Evolutionary conservation across 1,140 invertebrate genomes (phyloP), one percentile per base, ranked within the genome.

Genomic region (Amyelois transitella): DNA sequence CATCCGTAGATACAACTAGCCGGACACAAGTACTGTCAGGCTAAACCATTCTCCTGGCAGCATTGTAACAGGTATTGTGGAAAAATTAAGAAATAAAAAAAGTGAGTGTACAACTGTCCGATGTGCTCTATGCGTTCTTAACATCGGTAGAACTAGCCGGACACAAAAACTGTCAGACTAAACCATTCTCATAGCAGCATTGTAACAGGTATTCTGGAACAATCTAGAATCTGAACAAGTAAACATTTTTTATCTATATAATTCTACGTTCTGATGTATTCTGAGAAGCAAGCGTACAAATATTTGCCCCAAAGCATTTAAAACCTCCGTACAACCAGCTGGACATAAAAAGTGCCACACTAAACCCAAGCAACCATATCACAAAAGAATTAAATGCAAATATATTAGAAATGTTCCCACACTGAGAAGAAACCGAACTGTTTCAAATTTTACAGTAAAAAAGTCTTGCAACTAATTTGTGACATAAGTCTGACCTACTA

Each of bases 311-410:
- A 0, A 94, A 64, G 91, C 92, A 0, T 95, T 94, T 75, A 94
- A 94, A 67, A 94, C 93, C 0, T 90, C 92, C 0, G 93, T 94
- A n/a, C n/a, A 94, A 74, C 81, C 94, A 0, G 92, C 92, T 1
- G 93, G 93, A 0, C 94, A 95, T 63, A 94, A 92, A 70, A 94
- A 94, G 62, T 94, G 91, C 17, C 94, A 95, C 60, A 94, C 92
- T 0, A 95, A 94, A 73, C 94, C 94, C n/a, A n/a, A n/a, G n/a
- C n/a, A n/a, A n/a, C n/a, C n/a, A n/a, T n/a, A n/a, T n/a, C n/a
- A n/a, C n/a, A n/a, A n/a, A n/a, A n/a, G n/a, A n/a, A n/a, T n/a
- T n/a, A n/a, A n/a, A n/a, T n/a, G n/a, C n/a, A n/a, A n/a, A n/a
- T n/a, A n/a, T n/a, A n/a, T n/a, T n/a, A n/a, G n/a, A n/a, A n/a